Evolutionary conservation across 2,888 invertebrate genomes (phyloP).

Genomic region (Drosophila antonietae): DNA sequence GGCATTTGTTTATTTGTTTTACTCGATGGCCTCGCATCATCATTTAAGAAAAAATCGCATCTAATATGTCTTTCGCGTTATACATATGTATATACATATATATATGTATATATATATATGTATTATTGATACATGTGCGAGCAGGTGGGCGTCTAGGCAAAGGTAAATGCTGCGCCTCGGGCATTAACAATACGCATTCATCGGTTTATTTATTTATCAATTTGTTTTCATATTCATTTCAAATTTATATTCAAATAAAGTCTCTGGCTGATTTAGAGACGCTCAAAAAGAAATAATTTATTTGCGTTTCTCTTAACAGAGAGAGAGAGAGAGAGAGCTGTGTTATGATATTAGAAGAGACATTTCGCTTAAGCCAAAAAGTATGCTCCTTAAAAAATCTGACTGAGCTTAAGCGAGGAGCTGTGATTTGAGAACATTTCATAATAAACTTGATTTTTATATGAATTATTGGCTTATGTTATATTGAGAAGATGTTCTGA

Average conservation of each 20-base stretch:
- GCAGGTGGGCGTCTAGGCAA: neutral
- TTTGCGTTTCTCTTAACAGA: neutral
- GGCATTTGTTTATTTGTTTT: constrained; percentile 32
- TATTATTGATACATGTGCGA: constrained; percentile 6
- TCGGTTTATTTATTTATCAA: constrained; percentile 4
- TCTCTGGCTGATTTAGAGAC: neutral
- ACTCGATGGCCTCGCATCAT: constrained; percentile 43
- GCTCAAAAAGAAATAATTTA: neutral
- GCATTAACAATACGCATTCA: constrained; percentile 6
- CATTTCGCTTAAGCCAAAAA: constrained; percentile 7
- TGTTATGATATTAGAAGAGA: neutral
- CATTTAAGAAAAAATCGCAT: constrained; percentile 43
- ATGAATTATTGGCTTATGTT: neutral
- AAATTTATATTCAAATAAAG: constrained; percentile 7
- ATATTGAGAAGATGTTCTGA: neutral
- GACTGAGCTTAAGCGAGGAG: neutral
- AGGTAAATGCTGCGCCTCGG: constrained; percentile 1
- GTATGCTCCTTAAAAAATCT: constrained; percentile 8
- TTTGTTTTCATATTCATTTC: constrained; percentile 5
- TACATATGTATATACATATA: neutral
- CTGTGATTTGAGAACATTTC: neutral
- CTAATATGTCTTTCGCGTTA: constrained; percentile 24
- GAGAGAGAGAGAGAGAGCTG: neutral
- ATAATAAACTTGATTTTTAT: neutral
- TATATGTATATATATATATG: neutral